Evolutionary conservation across 2,888 invertebrate species (phyloP).

Genomic region (Drosophila macrospina): DNA sequence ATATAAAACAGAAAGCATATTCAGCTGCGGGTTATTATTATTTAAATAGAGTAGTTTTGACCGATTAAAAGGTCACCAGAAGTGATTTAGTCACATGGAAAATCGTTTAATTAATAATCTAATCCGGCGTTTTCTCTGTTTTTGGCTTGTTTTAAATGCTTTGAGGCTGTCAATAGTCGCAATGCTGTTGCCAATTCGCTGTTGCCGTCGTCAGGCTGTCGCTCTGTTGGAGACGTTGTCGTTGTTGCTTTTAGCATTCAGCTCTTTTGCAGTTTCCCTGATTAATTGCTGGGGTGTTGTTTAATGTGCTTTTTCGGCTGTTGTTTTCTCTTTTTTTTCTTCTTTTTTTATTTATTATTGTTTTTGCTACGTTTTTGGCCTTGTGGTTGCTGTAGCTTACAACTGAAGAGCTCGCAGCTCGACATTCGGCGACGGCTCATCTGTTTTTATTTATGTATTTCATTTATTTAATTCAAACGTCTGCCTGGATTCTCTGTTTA

Average conservation of each 20-base stretch:
- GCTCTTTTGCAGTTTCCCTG: constrained; percentile 68
- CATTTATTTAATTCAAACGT: constrained; percentile 78
- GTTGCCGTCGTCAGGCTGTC: not conserved
- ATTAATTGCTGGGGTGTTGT: constrained; percentile 65
- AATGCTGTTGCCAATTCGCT: not conserved
- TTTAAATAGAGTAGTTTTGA: not conserved
- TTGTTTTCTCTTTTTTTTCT: constrained; percentile 10
- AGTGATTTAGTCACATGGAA: constrained; percentile 50
- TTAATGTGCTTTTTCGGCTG: constrained; percentile 51
- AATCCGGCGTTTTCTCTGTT: constrained; percentile 32
- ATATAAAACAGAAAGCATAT: too few relatives aligned
- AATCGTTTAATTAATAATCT: constrained; percentile 54
- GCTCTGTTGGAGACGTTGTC: constrained; percentile 16
- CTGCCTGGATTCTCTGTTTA: constrained; percentile 55
- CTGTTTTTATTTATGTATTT: constrained; percentile 75
- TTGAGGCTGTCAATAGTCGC: constrained; percentile 15
- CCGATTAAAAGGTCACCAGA: constrained; percentile 8
- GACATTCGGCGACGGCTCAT: constrained; percentile 36
- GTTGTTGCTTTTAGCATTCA: constrained; percentile 48
- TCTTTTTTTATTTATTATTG: too few relatives aligned
- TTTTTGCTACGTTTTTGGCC: constrained; percentile 32
- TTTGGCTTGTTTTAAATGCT: constrained; percentile 30
- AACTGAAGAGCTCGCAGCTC: constrained; percentile 6
- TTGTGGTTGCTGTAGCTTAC: constrained; percentile 40
- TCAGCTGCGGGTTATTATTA: too few relatives aligned